A percentile compares a stretch with the other conserved stretches of the same genome.
These are phyloP conservation scores for Hucho hucho DNA, from an alignment of 2,113 vertebrate genomes.

Conservation along the genomic window DNA sequence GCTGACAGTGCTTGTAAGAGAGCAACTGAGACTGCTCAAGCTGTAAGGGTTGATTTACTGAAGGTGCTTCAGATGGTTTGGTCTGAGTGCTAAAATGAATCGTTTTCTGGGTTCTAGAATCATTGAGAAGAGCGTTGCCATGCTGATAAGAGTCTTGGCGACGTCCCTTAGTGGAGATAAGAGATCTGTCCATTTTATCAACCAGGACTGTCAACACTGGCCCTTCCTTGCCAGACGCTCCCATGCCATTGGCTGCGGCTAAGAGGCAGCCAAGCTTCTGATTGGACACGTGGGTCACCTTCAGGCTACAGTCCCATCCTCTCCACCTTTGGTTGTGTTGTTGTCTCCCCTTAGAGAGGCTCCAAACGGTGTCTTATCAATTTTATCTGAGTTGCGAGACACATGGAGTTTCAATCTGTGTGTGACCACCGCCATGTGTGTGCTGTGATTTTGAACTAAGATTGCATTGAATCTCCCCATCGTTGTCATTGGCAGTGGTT, in stretches of 20 bases:
- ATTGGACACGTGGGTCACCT: conserved; percentile 60
- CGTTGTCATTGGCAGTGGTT: conserved; percentile 71
- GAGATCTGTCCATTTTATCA: background rate
- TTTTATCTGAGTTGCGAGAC: conserved; percentile 51
- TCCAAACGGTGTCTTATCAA: conserved; percentile 68
- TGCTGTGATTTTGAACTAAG: conserved; percentile 25
- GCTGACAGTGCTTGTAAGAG: background rate
- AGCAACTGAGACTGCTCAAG: too few species aligned
- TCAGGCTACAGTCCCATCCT: conserved; percentile 38
- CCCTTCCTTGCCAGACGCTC: background rate
- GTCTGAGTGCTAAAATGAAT: background rate
- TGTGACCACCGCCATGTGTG: conserved; percentile 58
- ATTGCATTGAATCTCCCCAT: background rate
- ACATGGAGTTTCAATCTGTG: conserved; percentile 62
- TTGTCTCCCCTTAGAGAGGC: conserved; percentile 48
- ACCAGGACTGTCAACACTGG: background rate
- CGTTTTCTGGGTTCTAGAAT: background rate
- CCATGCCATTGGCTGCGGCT: conserved; percentile 31
- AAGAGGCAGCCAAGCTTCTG: conserved; percentile 43
- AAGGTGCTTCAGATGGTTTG: background rate
- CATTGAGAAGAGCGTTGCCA: background rate
- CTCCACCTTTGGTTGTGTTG: too few species aligned
- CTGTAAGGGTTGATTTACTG: too few species aligned
- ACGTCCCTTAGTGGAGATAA: background rate
- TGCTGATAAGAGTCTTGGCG: background rate